Conservation (phyloP, 2,113 vertebrate genomes). For the Loxodonta africana region DNA sequence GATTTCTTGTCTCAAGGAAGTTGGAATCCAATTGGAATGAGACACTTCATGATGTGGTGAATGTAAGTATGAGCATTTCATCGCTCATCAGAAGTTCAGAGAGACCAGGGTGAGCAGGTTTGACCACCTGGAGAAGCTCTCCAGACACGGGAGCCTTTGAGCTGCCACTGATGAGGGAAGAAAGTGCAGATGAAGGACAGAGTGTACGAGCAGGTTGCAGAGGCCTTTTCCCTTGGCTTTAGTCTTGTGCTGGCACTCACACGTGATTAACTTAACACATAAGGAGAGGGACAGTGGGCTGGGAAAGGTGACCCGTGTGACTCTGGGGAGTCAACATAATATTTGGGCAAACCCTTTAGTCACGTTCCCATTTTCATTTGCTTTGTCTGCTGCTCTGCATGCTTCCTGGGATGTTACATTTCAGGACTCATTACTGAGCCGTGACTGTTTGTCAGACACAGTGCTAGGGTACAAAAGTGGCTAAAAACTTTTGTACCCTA, state of each 20-base stretch:
- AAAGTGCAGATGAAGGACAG: too few species aligned
- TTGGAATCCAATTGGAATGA: background rate
- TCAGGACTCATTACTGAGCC: background rate
- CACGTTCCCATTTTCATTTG: background rate
- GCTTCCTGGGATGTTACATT: background rate
- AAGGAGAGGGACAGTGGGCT: background rate
- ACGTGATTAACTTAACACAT: accelerated
- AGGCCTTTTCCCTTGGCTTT: background rate
- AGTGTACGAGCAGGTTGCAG: background rate
- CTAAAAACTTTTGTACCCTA: background rate
- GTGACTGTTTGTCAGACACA: background rate
- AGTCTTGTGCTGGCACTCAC: background rate
- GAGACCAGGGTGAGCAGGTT: background rate
- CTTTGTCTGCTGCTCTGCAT: background rate
- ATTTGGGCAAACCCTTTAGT: too few species aligned
- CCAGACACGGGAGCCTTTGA: background rate
- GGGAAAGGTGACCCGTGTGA: background rate
- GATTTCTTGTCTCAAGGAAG: background rate
- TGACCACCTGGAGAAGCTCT: background rate
- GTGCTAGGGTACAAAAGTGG: background rate
- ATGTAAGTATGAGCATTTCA: too few species aligned
- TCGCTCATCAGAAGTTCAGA: too few species aligned
- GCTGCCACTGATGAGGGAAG: background rate
- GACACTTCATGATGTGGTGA: background rate
- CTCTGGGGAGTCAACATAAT: background rate